Conservation (phyloP, 2,888 invertebrate species). For the Lepidochitona cinerea region DNA sequence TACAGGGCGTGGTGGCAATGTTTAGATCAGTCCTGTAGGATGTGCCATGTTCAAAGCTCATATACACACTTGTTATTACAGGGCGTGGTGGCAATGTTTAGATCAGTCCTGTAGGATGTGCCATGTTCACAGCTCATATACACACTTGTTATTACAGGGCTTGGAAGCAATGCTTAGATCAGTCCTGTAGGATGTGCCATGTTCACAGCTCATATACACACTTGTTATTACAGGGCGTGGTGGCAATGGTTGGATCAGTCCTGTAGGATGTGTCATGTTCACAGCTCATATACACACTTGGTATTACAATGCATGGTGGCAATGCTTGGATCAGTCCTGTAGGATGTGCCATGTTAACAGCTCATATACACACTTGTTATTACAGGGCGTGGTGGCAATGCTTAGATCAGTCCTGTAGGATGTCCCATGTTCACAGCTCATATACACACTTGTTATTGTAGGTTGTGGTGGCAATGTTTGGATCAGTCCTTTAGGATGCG, state of each 20-base stretch:
- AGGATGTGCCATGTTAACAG: constrained; percentile 91
- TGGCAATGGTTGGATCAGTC: constrained; percentile 90
- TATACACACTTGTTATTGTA: constrained; percentile 25
- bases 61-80: too few relatives aligned
- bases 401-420: constrained; percentile 92
- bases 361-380: too few relatives aligned
- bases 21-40: constrained; percentile 92
- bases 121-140: constrained; percentile 80
- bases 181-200: constrained; percentile 92
- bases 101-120: constrained; percentile 92
- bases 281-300: constrained; percentile 71
- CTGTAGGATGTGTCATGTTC: constrained; percentile 91
- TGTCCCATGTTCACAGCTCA: constrained; percentile 87
- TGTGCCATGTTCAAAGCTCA: constrained; percentile 92
- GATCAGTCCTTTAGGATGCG: constrained; percentile 92
- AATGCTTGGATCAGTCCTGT: constrained; percentile 91
- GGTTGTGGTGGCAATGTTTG: constrained; percentile 87
- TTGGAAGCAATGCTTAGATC: constrained; percentile 88
- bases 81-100: constrained; percentile 85
- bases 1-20: constrained; percentile 81
- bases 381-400: constrained; percentile 82
- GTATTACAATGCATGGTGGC: constrained; percentile 77
- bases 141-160: constrained; percentile 72
- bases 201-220: constrained; percentile 89
- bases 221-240: too few relatives aligned